Base-by-base conservation (phyloP, 2,113 vertebrate genomes). In the Halcyon senegalensis region DNA sequence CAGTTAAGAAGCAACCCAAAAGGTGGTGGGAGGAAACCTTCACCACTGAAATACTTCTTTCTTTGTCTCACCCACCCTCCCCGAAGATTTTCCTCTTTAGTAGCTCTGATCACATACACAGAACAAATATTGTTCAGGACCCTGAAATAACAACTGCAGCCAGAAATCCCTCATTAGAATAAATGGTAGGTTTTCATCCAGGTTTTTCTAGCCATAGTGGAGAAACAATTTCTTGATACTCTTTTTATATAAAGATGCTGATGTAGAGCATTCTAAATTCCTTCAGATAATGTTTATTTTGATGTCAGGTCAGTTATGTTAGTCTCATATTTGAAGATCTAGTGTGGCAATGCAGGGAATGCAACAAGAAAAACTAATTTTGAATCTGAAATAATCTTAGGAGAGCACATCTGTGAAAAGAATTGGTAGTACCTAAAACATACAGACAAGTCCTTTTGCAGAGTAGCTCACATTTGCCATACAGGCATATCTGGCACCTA, bases 141-240 rank as follows among this genome's bases (percentile, higher is more conserved):
- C 74, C 89, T 94, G 93, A 93, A 94, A 89, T 91, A 93, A 96
- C 84, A 95, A 58, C 91, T 96, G 67, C 81, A 94, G 81, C 62
- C 81, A 93, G 91, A 91, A 93, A 92, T 75, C 51, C 31, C 84
- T 92, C 76, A 73, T 96, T 92, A 92, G n/a, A 93, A 96, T 95
- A 89, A 95, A 73, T 92, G 44, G 73, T 41, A 63, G 78, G 84
- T 66, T 95, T 94, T 89, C 78, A 94, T 92, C 73, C 48, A 68
- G 53, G 30, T 75, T 91, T 94, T 94, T 73, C 84, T 79, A 73
- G 62, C 33, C 35, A 20, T 9, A 72, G 43, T 56, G 46, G 58
- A 96, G 76, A 92, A 91, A 75, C 39, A 82, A 84, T 91, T 75
- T 91, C 69, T 84, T 95, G 41, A 84, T 96, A 84, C 89, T 91